Conservation (phyloP, 2,888 invertebrate species). For the Eupithecia pulchellata region DNA sequence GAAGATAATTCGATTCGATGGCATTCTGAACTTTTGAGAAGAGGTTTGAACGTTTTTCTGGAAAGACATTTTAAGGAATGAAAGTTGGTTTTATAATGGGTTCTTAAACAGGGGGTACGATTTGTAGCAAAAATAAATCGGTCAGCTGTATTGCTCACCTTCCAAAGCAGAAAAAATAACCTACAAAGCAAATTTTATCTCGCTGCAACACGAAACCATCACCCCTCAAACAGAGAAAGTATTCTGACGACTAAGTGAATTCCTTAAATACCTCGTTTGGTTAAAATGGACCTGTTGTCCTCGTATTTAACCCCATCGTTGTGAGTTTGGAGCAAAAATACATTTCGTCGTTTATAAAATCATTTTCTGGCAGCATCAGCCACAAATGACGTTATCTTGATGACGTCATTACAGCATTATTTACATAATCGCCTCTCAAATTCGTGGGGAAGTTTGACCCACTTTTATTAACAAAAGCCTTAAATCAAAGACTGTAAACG, state of each 20-base stretch:
- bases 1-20: too few species aligned
- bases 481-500: constrained; percentile 24
- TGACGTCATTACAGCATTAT: constrained; percentile 73
- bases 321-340: constrained; percentile 42
- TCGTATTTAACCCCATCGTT: constrained; percentile 43
- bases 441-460: constrained; percentile 19
- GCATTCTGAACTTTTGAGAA: too few species aligned
- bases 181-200: too few species aligned
- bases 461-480: constrained; percentile 9
- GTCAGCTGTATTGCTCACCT: too few species aligned
- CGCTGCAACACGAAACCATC: neutral
- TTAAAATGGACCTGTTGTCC: constrained; percentile 27
- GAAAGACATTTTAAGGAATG: too few species aligned
- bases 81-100: too few species aligned
- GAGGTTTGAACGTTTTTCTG: too few species aligned
- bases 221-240: neutral
- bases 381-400: constrained; percentile 67
- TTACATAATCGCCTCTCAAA: constrained; percentile 68
- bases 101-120: too few species aligned
- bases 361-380: constrained; percentile 63
- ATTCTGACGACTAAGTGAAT: too few species aligned
- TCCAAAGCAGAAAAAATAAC: too few species aligned
- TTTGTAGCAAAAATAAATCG: too few species aligned
- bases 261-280: constrained; percentile 18
- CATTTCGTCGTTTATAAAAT: constrained; percentile 68